Base-by-base conservation (phyloP, 2,797 vertebrate genomes). In the Babyrousa celebensis region DNA sequence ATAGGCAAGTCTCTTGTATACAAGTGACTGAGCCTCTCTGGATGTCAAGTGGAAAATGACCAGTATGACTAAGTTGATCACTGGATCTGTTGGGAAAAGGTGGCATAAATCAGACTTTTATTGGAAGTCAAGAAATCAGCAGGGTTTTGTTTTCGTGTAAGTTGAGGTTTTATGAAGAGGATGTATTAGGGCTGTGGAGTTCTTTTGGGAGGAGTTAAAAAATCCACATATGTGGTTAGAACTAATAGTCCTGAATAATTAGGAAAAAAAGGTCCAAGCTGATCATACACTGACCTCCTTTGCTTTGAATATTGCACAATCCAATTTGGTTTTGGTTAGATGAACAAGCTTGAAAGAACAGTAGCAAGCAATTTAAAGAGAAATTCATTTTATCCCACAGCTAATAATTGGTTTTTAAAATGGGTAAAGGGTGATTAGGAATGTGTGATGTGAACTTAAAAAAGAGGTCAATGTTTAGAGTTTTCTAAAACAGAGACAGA, bases 191-290 rank as follows among this genome's bases (percentile, higher is more conserved):
- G 20, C n/a, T 27, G 18, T 78, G 6, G 27, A n/a, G 40, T 85
- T 89, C 29, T 89, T 93, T 78, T 23, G 20, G 29, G 40, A 36
- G 62, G 8, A 60, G 16, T 56, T 70, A 43, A 56, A 14, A 77
- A 90, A 63, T 29, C 15, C 16, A 32, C 40, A 71, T 54, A 72
- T 48, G 29, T 79, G 71, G 54, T 72, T 40, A 67, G 52, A 78
- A 93, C 20, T 15, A 91, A 54, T 92, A 62, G 80, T 92, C 23
- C 77, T 85, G 92, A 82, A 60, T 71, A 88, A 88, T 62, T 95
- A 29, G 29, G 36, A 18, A 18, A 10, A 82, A 63, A 75, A 77
- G 58, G 21, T 91, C 60, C 86, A 94, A 78, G 71, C 3, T 32
- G 52, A 65, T 21, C 32, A 70, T 83, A 94, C 95, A 78, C 4